Base-by-base conservation (phyloP, 2,888 invertebrate genomes). In the Acanthosepion lycidas region DNA sequence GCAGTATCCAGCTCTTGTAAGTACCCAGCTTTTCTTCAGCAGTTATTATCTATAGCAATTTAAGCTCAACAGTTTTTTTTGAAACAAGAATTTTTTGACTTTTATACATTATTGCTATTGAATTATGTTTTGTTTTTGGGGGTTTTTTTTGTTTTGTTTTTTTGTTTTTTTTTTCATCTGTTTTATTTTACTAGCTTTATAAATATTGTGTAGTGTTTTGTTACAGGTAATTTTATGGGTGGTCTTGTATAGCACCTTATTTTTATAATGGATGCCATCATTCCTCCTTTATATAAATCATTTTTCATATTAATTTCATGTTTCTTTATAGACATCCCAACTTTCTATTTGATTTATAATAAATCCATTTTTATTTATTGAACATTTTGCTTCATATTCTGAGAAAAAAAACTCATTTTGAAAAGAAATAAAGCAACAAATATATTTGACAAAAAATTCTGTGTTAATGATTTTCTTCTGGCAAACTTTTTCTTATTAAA, bases 1-100 rank as follows among this genome's bases (percentile, higher is more conserved):
- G 94, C 91, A 49, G 92, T 94, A 8, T 59, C 53, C 48, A 95
- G 95, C n/a, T 96, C 96, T 91, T 97, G 97, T 97, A 95, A 97
- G 97, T 97, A 96, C 28, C 92, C 23, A 26, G 8, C 94, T 94
- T 92, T 94, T 93, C n/a, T 78, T 94, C 53, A 28, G n/a, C 78
- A 78, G 15, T 78, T 51, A 26, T 6, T 64, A 23, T 64, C 64
- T 64, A 64, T 26, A 8, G 6, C 20, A 23, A 26, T 6, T 20
- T 20, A 20, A 59, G 59, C 59, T 51, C 51, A 12, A 51, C 51
- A 51, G 51, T 51, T 33, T 51, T 51, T 51, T 15, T 51, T 51
- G 51, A 51, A 51, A 12, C 51, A 59, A 20, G 23, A 59, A 23
- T 55, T 55, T 55, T 55, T 15, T 18, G 18, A 4, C 55, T 55